These are phyloP conservation scores for Halcyon senegalensis DNA, from an alignment of 2,113 vertebrate species.

Conservation along the genomic window DNA sequence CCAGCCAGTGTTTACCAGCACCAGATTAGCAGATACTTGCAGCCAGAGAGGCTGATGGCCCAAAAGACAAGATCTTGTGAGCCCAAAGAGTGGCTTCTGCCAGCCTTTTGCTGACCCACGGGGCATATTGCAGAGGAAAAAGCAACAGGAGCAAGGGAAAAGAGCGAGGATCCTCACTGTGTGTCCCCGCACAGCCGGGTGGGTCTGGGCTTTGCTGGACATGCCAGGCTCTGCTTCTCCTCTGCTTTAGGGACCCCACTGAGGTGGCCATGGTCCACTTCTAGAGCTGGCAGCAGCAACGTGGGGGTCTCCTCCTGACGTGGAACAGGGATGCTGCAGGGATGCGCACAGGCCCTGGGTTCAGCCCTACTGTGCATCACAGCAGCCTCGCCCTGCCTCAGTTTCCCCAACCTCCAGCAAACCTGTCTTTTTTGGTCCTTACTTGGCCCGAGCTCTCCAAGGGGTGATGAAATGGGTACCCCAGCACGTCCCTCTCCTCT, in stretches of 20 bases:
- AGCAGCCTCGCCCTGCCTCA: not conserved
- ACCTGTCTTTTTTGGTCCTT: not conserved
- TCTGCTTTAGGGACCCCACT: not conserved
- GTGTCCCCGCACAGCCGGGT: not conserved
- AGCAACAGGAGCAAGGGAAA: not conserved
- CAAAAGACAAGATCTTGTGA: not conserved
- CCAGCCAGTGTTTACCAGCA: not conserved
- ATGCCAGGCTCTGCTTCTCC: not conserved
- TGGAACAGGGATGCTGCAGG: not conserved
- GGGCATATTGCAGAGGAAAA: not conserved
- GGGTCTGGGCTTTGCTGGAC: not conserved
- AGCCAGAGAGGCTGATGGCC: not conserved
- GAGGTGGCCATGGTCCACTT: not conserved
- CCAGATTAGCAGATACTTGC: not conserved
- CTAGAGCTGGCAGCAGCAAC: not conserved
- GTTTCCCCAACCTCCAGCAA: not conserved
- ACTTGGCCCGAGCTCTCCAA: accelerated
- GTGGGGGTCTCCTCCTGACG: not conserved
- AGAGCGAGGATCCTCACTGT: not conserved
- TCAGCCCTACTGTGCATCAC: not conserved
- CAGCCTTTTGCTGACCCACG: accelerated
- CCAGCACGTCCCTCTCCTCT: not conserved
- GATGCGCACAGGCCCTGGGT: accelerated
- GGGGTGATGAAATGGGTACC: not conserved
- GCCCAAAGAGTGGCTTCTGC: not conserved